phyloP scores from a whole-genome alignment of 2,888 invertebrate genomes.

The Druceiella hillmani region DNA sequence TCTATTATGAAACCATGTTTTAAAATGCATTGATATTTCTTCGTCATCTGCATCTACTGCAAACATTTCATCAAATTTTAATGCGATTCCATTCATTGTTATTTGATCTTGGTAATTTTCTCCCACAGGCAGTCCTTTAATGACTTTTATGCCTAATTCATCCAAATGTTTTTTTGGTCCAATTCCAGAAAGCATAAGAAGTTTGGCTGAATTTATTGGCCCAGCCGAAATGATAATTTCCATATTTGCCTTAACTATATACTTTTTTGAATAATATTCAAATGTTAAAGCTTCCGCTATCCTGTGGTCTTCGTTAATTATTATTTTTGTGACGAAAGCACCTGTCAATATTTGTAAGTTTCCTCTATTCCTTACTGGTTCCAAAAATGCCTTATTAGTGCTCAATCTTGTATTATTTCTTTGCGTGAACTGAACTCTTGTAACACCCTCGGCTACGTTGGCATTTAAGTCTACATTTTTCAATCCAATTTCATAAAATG shows the following conservation, averaged over 20 bases:
- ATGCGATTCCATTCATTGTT: conserved; percentile 42
- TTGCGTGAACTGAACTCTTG: conserved; percentile 42
- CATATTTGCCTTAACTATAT: conserved; percentile 39
- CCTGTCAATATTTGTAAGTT: conserved; percentile 40
- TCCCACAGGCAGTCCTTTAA: conserved; percentile 41
- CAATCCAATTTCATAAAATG: conserved; percentile 43
- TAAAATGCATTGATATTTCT: conserved; percentile 40
- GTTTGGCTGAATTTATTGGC: conserved; percentile 43
- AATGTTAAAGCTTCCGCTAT: conserved; percentile 40
- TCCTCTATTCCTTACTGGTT: conserved; percentile 39
- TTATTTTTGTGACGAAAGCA: conserved; percentile 40
- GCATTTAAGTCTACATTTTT: conserved; percentile 40
- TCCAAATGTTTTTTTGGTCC: conserved; percentile 38
- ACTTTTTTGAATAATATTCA: conserved; percentile 41
- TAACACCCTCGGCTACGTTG: conserved; percentile 40
- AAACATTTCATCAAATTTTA: conserved; percentile 35
- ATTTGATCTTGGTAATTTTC: conserved; percentile 46
- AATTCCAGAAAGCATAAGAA: conserved; percentile 43
- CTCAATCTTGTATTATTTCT: conserved; percentile 44
- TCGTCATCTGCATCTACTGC: conserved; percentile 31
- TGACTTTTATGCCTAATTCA: conserved; percentile 36
- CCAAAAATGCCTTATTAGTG: conserved; percentile 40
- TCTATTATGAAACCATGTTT: conserved; percentile 42
- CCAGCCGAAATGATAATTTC: conserved; percentile 42
- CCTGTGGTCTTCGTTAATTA: conserved; percentile 39